Conservation (phyloP, 2,888 invertebrate species). For the Drosophila paramelanica region DNA sequence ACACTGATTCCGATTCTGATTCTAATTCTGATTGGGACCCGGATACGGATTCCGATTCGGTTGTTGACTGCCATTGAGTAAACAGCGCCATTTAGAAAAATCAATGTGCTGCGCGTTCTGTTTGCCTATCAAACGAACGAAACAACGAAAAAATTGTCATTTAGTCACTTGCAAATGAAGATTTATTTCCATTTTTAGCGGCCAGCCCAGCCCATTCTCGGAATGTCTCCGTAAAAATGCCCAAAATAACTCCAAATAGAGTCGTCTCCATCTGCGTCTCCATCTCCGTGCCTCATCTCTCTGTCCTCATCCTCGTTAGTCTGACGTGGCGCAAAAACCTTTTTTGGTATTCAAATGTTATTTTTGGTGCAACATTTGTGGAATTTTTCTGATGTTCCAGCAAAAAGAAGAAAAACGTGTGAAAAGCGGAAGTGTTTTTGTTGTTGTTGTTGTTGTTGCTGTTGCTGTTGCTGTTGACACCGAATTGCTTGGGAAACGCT, state of each 20-base stretch:
- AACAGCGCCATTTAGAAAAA: conserved; percentile 64
- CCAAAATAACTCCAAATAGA: conserved; percentile 58
- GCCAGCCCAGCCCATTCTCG: neutral
- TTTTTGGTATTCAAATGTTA: conserved; percentile 76
- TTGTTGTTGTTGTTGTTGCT: conserved; percentile 47
- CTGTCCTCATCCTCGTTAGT: conserved; percentile 46
- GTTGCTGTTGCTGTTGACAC: conserved; percentile 55
- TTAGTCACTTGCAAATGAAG: conserved; percentile 62
- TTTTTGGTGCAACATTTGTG: conserved; percentile 72
- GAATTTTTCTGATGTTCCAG: conserved; percentile 38
- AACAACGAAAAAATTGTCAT: conserved; percentile 57
- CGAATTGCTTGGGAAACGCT: conserved; percentile 45
- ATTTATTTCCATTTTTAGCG: conserved; percentile 19
- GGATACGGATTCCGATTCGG: conserved; percentile 28
- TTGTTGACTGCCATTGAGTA: conserved; percentile 40
- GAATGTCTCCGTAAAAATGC: conserved; percentile 36
- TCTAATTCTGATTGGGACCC: neutral
- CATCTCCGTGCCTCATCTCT: conserved; percentile 18
- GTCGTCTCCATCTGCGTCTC: conserved; percentile 47
- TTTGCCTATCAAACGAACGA: conserved; percentile 42
- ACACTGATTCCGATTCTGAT: conserved; percentile 7
- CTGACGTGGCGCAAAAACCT: conserved; percentile 63
- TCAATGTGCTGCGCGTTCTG: conserved; percentile 47
- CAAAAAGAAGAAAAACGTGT: conserved; percentile 50
- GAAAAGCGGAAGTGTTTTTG: conserved; percentile 69